Conservation (phyloP, 2,888 invertebrate genomes). For the Craniophora ligustri region DNA sequence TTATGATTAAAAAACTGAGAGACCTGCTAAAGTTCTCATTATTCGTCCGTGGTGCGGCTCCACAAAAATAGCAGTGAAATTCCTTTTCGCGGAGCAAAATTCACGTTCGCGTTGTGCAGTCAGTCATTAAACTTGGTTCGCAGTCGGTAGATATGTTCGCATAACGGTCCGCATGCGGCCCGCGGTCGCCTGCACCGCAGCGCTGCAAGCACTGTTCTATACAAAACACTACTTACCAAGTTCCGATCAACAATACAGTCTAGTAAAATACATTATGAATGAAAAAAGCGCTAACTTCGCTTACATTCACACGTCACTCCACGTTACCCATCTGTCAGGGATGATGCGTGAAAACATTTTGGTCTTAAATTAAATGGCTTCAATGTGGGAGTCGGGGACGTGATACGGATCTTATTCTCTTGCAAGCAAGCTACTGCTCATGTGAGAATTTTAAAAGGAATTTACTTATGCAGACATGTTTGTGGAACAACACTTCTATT, state of each 20-base stretch:
- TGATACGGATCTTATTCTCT: constrained; percentile 34
- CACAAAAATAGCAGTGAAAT: constrained; percentile 32
- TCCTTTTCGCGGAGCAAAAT: constrained; percentile 53
- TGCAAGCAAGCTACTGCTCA: constrained; percentile 24
- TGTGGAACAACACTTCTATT: constrained; percentile 1
- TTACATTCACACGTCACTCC: constrained; percentile 49
- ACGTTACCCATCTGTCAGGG: constrained; percentile 59
- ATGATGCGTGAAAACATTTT: constrained; percentile 55
- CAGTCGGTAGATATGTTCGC: constrained; percentile 59
- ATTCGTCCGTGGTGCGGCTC: constrained; percentile 9
- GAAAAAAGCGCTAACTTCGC: constrained; percentile 48
- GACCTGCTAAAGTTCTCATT: neutral
- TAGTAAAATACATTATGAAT: constrained; percentile 37
- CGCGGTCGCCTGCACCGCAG: constrained; percentile 40
- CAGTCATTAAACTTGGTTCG: constrained; percentile 68
- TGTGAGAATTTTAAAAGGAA: constrained; percentile 12
- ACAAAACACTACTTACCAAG: constrained; percentile 35
- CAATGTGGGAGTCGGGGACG: constrained; percentile 54
- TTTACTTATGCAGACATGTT: constrained; percentile 22
- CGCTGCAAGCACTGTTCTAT: constrained; percentile 33
- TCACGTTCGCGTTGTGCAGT: constrained; percentile 64
- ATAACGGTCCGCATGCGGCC: constrained; percentile 63
- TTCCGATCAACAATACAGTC: constrained; percentile 36
- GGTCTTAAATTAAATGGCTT: constrained; percentile 58
- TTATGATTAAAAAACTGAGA: neutral